phyloP scores from a whole-genome alignment of 2,888 invertebrate species.

The Drosophila affinis region DNA sequence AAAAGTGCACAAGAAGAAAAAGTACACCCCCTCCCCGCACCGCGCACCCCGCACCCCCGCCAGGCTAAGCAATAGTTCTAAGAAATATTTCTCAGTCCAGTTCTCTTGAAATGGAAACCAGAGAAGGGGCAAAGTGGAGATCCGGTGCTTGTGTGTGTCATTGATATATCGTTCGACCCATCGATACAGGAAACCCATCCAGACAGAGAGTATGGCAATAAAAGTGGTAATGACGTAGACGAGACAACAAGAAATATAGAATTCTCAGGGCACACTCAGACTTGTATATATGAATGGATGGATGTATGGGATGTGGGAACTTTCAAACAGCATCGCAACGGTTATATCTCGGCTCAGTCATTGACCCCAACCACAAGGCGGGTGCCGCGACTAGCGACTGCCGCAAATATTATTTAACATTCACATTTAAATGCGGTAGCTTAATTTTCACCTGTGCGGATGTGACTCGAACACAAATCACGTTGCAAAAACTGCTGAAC shows the following conservation, averaged over 20 bases:
- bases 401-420: conserved; percentile 23
- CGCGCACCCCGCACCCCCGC: no score
- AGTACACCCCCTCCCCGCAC: not conserved
- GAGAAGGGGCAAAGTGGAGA: not conserved
- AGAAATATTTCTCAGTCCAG: conserved; percentile 24
- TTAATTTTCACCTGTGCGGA: conserved; percentile 53
- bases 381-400: not conserved
- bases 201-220: conserved; percentile 66
- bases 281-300: not conserved
- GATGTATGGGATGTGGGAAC: not conserved
- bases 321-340: not conserved
- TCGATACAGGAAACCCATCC: conserved; percentile 70
- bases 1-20: conserved; percentile 22
- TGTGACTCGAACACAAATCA: conserved; percentile 53
- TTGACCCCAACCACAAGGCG: not conserved
- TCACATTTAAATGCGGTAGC: conserved; percentile 46
- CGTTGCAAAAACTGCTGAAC: conserved; percentile 31
- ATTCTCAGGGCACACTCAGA: not conserved
- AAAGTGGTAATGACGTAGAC: conserved; percentile 68
- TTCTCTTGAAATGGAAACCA: not conserved
- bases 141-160: conserved; percentile 35
- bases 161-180: conserved; percentile 61
- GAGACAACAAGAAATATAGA: conserved; percentile 4
- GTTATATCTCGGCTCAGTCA: conserved; percentile 1
- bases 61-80: conserved; percentile 26